Evolutionary conservation across 1,140 invertebrate genomes (phyloP), one percentile per base, ranked within the genome.

Genomic region (Magallana ariakensis): DNA sequence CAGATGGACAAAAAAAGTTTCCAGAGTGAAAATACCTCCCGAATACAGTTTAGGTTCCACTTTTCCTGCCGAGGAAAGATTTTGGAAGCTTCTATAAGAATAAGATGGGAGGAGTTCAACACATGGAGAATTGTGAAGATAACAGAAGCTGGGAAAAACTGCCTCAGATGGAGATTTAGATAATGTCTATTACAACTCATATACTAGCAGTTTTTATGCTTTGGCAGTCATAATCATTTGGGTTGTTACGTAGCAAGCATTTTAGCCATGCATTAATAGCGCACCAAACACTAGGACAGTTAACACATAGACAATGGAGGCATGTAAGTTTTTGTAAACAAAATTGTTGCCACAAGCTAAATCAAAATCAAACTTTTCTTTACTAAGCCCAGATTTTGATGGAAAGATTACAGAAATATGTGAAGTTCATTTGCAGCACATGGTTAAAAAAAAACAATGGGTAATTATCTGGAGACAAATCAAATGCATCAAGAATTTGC

Each of bases 171-270:
- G 11, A 75, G 66, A 8, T 22, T 33, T 26, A 75, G 66, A 75
- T 75, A 75, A 75, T 75, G 66, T 75, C 66, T 75, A 75, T 75
- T 75, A 75, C 66, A 75, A 75, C 66, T 75, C 66, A 75, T 75
- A 75, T 75, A 75, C 9, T 26, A 26, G 22, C 66, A 26, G 7
- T 75, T 75, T 75, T 75, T 75, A 26, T 75, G 66, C 66, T 75
- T 19, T 75, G 66, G 66, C 26, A 75, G 66, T 75, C 66, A 75
- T 75, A 22, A 26, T 26, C 33, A 13, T 22, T 70, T 75, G 22
- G 33, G 33, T 75, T 26, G 66, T 22, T 11, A 75, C 10, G 33
- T 26, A 8, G 15, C 26, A 9, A 33, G 22, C 66, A 75, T 26
- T 33, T 33, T 75, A 19, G 19, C 66, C 22, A 26, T 10, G 22